Conservation (phyloP, 92 coral and sea anemone genomes). For the Nematostella vectensis region DNA sequence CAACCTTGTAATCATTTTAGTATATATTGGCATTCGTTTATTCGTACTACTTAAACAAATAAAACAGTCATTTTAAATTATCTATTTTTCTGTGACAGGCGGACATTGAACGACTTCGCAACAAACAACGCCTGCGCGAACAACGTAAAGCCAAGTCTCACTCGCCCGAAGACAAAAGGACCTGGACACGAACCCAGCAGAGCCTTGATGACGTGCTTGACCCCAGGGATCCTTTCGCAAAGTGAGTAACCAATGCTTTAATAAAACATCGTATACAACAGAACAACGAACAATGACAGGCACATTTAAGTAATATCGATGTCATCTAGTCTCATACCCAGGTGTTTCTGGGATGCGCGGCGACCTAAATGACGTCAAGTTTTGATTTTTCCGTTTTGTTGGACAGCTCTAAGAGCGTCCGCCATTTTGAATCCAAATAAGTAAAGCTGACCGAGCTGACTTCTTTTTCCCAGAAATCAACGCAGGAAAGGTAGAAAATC, state of each 20-base stretch:
- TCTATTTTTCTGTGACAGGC: conserved; percentile 28
- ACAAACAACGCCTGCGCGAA: conserved; percentile 86
- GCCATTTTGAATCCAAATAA: too few relatives aligned
- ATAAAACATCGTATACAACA: too few relatives aligned
- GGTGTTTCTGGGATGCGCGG: too few relatives aligned
- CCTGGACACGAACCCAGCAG: conserved; percentile 82
- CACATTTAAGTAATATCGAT: too few relatives aligned
- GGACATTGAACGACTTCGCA: conserved; percentile 87
- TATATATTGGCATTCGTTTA: too few relatives aligned
- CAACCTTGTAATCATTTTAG: too few relatives aligned
- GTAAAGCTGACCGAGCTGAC: background rate
- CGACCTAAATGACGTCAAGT: too few relatives aligned
- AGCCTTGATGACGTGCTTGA: conserved; percentile 73
- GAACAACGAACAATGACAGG: too few relatives aligned
- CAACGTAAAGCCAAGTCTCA: conserved; percentile 40
- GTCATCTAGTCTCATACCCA: too few relatives aligned
- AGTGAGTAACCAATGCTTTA: conserved; percentile 57
- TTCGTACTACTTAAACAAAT: background rate
- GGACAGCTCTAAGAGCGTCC: too few relatives aligned
- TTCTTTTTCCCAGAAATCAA: conserved; percentile 12
- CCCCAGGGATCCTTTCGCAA: conserved; percentile 68
- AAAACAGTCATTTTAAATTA: background rate
- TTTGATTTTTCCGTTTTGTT: too few relatives aligned
- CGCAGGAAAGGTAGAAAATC: conserved; percentile 27
- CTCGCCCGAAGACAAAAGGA: conserved; percentile 43